Evolutionary conservation across 2,888 invertebrate genomes (phyloP).

Genomic region (Standfussiana lucernea): DNA sequence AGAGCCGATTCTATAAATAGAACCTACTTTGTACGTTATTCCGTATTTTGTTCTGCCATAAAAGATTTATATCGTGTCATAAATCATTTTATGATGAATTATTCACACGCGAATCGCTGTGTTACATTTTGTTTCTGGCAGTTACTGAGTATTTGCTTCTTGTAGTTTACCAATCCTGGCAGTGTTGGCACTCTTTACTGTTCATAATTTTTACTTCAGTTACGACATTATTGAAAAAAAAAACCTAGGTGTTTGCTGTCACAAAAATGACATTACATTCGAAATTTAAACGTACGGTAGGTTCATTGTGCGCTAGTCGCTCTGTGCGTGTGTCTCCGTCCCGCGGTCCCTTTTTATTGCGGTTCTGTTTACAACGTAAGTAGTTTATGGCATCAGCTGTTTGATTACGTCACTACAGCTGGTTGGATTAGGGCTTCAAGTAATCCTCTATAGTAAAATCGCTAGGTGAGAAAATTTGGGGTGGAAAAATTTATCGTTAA

Average conservation of each 20-base stretch:
- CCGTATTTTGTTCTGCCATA: constrained; percentile 61
- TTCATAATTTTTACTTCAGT: not conserved
- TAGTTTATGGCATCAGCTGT: constrained; percentile 87
- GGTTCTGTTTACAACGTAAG: constrained; percentile 80
- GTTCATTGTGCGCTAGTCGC: constrained; percentile 65
- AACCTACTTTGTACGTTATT: constrained; percentile 56
- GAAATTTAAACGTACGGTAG: constrained; percentile 13
- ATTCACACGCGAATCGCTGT: constrained; percentile 62
- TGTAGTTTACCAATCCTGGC: constrained; percentile 11
- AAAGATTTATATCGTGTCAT: constrained; percentile 60
- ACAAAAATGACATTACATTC: constrained; percentile 8
- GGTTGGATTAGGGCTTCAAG: constrained; percentile 71
- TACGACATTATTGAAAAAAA: not conserved
- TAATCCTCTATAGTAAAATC: constrained; percentile 65
- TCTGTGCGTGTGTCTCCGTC: constrained; percentile 58
- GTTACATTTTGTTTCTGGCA: constrained; percentile 51
- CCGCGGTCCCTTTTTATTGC: constrained; percentile 80
- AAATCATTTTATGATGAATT: constrained; percentile 64
- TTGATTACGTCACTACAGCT: constrained; percentile 81
- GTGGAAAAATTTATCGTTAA: constrained; percentile 70
- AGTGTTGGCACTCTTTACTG: constrained; percentile 12
- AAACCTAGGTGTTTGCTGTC: not conserved
- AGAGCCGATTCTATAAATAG: constrained; percentile 52
- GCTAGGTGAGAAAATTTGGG: constrained; percentile 67
- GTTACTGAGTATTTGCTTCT: constrained; percentile 23